phyloP scores from a whole-genome alignment of 2,797 vertebrate genomes.

The Sebastes minor region DNA sequence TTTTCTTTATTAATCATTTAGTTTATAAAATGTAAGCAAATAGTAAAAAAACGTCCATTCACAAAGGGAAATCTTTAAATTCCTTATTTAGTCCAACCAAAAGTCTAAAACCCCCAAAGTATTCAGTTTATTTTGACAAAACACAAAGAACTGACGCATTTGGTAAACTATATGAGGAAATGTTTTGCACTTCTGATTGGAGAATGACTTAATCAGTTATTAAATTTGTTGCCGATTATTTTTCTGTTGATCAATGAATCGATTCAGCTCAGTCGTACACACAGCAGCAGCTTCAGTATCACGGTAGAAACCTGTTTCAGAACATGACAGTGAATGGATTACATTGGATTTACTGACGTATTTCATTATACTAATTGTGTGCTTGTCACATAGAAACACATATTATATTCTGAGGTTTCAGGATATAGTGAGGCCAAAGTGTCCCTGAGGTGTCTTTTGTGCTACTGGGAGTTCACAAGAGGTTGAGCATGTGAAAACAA shows the following conservation, averaged over 20 bases:
- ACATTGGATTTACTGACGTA: neutral
- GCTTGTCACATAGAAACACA: conserved; percentile 14
- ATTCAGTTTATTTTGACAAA: neutral
- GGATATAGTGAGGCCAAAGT: conserved; percentile 3
- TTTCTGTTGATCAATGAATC: neutral
- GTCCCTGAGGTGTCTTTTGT: conserved; percentile 41
- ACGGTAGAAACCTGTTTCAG: neutral
- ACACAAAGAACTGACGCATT: neutral
- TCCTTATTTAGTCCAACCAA: neutral
- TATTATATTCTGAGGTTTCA: conserved; percentile 5
- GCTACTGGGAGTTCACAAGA: conserved; percentile 48
- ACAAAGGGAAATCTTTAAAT: neutral
- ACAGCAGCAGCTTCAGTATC: neutral
- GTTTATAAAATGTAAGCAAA: neutral
- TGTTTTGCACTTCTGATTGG: neutral
- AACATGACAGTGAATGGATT: conserved; percentile 9
- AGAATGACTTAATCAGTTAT: neutral
- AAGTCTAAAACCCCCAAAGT: too few species aligned
- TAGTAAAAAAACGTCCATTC: neutral
- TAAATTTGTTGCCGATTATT: neutral
- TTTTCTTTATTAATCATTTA: neutral
- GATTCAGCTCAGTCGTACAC: neutral
- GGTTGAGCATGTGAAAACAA: conserved; percentile 57
- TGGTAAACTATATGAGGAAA: neutral
- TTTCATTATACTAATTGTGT: conserved; percentile 44